Evolutionary conservation across 2,888 invertebrate species (phyloP), one percentile per base, ranked within the genome.

Genomic region (Drepana falcataria): DNA sequence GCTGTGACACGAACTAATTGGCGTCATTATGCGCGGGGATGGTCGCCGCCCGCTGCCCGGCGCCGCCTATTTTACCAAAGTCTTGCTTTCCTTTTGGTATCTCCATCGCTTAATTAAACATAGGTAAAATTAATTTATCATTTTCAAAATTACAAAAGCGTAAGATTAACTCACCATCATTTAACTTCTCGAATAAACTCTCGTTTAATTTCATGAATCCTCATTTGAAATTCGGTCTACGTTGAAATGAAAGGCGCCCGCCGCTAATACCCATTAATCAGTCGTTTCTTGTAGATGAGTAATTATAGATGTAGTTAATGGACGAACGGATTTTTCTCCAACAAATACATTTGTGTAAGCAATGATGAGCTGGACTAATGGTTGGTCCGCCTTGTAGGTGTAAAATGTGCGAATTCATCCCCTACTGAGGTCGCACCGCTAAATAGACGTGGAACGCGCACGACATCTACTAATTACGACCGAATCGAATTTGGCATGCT

Each of bases 1-100:
- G 73, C 73, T 72, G 78, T 70, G 81, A 83, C 82, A 77, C 70
- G 70, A 68, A 83, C 82, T 83, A 83, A 83, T 83, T 81, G 80
- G 75, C 72, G 73, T 80, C 80, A 81, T 81, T 82, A 83, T 74
- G 67, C 64, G 64, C 66, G 73, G 69, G 71, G 77, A 75, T 70
- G 66, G 73, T 66, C 71, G 66, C 55, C 49, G 60, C 53, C 47
- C 54, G 53, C 58, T 35, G 48, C 55, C 55, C 55, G 52, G 54
- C 57, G 58, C 57, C 59, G 56, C 62, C 58, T 59, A 61, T 60
- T 58, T 60, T 55, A 57, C 63, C 59, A 59, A 59, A 61, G 62
- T 61, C 57, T 64, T 57, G 54, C 65, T 65, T 61, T 64, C 65
- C 59, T 64, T 68, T 63, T 64, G 63, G 63, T 70, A 73, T 68